Evolutionary conservation across 2,113 vertebrate genomes (phyloP).

Genomic region (Sinocyclocheilus grahami): DNA sequence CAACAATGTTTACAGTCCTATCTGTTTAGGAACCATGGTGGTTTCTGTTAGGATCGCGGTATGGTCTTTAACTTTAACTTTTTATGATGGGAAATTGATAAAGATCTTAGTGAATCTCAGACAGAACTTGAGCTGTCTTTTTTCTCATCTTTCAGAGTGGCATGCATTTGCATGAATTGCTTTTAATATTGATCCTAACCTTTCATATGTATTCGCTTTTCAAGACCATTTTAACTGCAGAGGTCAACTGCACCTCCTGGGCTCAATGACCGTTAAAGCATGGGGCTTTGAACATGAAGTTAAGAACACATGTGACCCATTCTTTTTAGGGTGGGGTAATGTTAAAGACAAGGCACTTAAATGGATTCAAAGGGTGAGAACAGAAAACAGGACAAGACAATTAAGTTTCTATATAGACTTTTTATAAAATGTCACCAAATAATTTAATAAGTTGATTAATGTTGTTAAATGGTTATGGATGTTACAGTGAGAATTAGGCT

Average conservation of each 20-base stretch:
- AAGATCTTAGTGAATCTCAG: no score
- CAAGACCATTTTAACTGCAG: constrained; percentile 7
- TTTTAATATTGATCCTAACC: no score
- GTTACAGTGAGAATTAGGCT: background rate
- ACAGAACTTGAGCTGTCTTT: no score
- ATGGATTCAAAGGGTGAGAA: constrained; percentile 4
- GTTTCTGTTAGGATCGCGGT: background rate
- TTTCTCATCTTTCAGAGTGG: no score
- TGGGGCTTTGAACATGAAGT: background rate
- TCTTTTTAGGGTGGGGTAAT: background rate
- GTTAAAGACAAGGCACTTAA: background rate
- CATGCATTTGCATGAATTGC: no score
- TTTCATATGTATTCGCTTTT: background rate
- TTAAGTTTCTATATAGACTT: background rate
- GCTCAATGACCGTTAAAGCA: constrained; percentile 32
- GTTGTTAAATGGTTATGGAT: background rate
- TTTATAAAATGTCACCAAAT: background rate
- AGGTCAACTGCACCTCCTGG: background rate
- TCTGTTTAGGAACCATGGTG: background rate
- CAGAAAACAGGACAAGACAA: background rate
- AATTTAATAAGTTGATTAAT: background rate
- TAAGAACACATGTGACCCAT: constrained; percentile 17
- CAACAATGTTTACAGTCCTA: background rate
- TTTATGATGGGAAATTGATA: no score
- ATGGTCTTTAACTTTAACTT: background rate